Conservation (phyloP, 2,888 invertebrate species). For the Tubiluchus corallicola region DNA sequence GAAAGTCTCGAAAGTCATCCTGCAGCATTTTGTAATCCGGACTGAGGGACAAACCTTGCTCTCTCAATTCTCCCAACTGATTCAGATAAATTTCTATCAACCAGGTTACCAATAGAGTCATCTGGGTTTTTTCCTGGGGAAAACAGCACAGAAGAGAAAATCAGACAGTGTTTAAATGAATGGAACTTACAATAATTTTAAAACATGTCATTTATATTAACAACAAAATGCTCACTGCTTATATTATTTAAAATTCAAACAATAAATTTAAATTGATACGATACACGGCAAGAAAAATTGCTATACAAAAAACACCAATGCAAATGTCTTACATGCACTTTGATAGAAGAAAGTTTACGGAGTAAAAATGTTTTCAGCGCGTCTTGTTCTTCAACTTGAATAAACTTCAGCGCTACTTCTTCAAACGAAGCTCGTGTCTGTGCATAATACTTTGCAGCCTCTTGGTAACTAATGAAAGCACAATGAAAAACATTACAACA, state of each 20-base stretch:
- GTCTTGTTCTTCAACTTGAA: constrained; percentile 56
- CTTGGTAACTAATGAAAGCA: constrained; percentile 36
- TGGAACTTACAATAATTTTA: too few species aligned
- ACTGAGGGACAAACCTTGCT: too few species aligned
- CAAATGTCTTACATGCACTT: too few species aligned
- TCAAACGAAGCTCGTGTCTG: constrained; percentile 82
- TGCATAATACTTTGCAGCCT: constrained; percentile 70
- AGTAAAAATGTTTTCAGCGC: constrained; percentile 73
- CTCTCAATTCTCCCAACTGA: constrained; percentile 51
- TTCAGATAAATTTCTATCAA: constrained; percentile 76
- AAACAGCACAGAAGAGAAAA: background rate
- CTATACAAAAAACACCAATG: too few species aligned
- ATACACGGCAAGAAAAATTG: too few species aligned
- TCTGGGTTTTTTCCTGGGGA: constrained; percentile 53
- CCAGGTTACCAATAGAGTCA: constrained; percentile 82
- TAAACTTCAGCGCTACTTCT: constrained; percentile 75
- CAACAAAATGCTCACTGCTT: too few species aligned
- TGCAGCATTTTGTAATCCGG: too few species aligned
- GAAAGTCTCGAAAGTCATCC: too few species aligned
- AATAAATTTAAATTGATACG: too few species aligned
- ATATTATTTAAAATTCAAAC: too few species aligned
- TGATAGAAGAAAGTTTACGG: too few species aligned
- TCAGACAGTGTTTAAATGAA: background rate
- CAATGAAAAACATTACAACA: background rate
- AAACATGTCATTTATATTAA: too few species aligned